Base-by-base conservation (phyloP, 2,797 vertebrate genomes). In the Sebastes taczanowskii region DNA sequence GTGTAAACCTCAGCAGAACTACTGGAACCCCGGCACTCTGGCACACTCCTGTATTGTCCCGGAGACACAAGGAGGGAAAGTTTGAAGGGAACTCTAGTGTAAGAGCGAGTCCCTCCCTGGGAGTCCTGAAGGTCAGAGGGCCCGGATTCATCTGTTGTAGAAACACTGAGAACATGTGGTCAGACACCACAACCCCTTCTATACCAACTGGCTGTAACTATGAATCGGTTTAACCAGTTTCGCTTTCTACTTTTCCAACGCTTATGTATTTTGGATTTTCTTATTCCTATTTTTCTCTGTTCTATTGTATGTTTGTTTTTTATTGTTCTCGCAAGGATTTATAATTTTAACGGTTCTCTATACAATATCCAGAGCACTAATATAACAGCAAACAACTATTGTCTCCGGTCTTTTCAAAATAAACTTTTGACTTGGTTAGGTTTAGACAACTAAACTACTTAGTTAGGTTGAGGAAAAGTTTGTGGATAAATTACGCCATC, bases 1-100 rank as follows among this genome's bases (percentile, higher is more conserved):
- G 79, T 69, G 86, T 81, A 87, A 89, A 91, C 82, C 87, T 88
- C 85, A 71, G 88, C 76, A 82, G 86, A 88, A 61, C 52, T 30
- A 32, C 76, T 60, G 85, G 87, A 89, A 82, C 85, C 91, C 87
- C n/a, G 42, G 81, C 18, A 83, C 83, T 90, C 81, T 91, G 92
- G 89, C 92, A 92, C 89, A 67, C 89, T 81, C 78, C 86, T 4
- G 68, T n/a, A 89, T 90, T 90, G 92, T 92, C 81, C 82, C 13
- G 16, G 67, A 69, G 78, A 85, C 5, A 35, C 22, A 77, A 82
- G 68, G 67, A 83, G 77, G 68, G 79, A 79, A 38, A 46, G 76
- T 67, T 56, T 81, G 79, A 80, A 23, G 80, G 59, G 71, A 66
- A 38, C 62, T 77, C 13, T 13, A 66, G 82, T 79, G 84, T 87